A percentile compares a stretch with the other conserved stretches of the same genome.
Conservation (phyloP, 2,888 invertebrate genomes). For the Melitaea athalia region DNA sequence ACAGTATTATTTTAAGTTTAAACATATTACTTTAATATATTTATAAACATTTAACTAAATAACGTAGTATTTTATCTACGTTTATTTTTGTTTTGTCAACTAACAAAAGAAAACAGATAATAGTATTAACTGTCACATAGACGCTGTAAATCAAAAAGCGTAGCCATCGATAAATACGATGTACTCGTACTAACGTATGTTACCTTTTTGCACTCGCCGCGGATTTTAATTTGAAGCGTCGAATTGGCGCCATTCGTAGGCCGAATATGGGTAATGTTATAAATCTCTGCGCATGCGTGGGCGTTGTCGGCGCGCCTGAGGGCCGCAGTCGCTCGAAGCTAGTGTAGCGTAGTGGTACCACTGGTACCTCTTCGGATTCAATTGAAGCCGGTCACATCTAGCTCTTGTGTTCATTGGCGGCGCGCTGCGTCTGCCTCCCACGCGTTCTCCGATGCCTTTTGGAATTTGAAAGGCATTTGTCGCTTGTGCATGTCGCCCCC, state of each 20-base stretch:
- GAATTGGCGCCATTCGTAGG: slow-evolving; percentile 78
- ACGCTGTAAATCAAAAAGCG: slow-evolving; percentile 67
- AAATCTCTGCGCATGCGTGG: slow-evolving; percentile 70
- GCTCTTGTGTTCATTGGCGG: slow-evolving; percentile 53
- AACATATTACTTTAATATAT: no score
- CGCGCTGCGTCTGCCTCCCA: slow-evolving; percentile 66
- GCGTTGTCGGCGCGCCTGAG: slow-evolving; percentile 61
- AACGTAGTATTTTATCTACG: no score
- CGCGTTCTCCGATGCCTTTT: slow-evolving; percentile 59
- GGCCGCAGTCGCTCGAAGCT: slow-evolving; percentile 31
- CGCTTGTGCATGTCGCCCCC: slow-evolving; percentile 60
- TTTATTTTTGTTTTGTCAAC: background rate
- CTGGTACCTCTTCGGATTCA: slow-evolving; percentile 56
- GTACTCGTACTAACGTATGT: slow-evolving; percentile 47
- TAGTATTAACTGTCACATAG: background rate
- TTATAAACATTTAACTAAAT: no score
- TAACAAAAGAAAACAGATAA: slow-evolving; percentile 7
- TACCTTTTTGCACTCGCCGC: slow-evolving; percentile 73
- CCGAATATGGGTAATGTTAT: slow-evolving; percentile 81
- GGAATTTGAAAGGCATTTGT: slow-evolving; percentile 81
- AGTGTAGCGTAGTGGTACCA: slow-evolving; percentile 38
- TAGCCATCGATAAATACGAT: slow-evolving; percentile 69
- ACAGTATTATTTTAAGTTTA: no score
- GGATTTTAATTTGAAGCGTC: slow-evolving; percentile 77
- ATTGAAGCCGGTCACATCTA: slow-evolving; percentile 68